Base-by-base conservation (phyloP, 2,888 invertebrate species). In the Nymphalis c-album region DNA sequence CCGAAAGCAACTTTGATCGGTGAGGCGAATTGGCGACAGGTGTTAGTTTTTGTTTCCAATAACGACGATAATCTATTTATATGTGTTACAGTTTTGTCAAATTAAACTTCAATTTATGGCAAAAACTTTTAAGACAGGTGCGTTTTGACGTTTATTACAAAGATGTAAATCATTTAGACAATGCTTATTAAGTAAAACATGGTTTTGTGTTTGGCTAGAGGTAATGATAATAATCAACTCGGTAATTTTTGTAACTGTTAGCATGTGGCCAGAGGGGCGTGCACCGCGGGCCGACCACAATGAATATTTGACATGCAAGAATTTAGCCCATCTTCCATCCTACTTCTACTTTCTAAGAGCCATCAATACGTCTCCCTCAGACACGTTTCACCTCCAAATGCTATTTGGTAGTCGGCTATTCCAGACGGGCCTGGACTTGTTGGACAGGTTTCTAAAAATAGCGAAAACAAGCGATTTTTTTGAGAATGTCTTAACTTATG, bases 401-500 rank as follows among this genome's bases (percentile, higher is more conserved):
- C 83, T 88, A 85, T 89, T 87, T 81, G 85, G 80, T 74, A 76
- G 75, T 78, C 78, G 75, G 77, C 76, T 78, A 78, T 77, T 85
- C 88, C 89, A 90, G 88, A 88, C 89, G 80, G 83, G 83, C 79
- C 82, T 82, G 80, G 81, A 87, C 86, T 88, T 78, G 90, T 85
- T 80, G 76, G 82, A 88, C 91, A 78, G 86, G 91, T 91, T 90
- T 91, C 89, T 90, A 90, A 90, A 90, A 89, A 88, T 91, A 91
- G 88, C 82, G 81, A 81, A 86, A 86, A 78, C 80, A 71, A 78
- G 77, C 76, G 79, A 83, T 86, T 79, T 85, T n/a, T 89, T 66
- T 63, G 77, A 80, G 82, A 82, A 85, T 85, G 80, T 82, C 83
- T 78, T 80, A 77, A 73, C 72, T 75, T 74, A 75, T 74, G 72